Conservation (phyloP, 1,140 invertebrate species). For the Chrysomallon squamiferum region DNA sequence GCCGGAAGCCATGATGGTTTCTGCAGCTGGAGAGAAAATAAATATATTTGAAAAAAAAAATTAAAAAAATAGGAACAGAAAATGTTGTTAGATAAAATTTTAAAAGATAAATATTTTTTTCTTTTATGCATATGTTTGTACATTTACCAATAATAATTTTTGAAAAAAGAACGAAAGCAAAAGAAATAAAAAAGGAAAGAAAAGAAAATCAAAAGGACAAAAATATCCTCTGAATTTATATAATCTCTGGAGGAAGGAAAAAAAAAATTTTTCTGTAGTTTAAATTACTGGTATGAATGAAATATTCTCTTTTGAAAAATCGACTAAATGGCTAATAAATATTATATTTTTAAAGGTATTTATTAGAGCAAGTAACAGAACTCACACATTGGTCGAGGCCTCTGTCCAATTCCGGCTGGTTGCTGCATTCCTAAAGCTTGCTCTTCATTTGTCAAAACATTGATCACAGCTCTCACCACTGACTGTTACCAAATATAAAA, state of each 20-base stretch:
- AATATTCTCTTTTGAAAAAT: neutral
- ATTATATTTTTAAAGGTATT: neutral
- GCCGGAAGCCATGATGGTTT: slow-evolving; percentile 44
- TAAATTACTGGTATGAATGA: no score
- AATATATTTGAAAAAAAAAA: neutral
- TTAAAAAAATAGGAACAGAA: neutral
- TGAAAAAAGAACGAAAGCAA: no score
- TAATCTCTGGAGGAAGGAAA: no score
- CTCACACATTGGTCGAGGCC: slow-evolving; percentile 72
- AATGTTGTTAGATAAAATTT: no score
- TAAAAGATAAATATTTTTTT: no score
- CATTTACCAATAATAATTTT: no score
- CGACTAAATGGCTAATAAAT: neutral
- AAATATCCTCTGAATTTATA: no score
- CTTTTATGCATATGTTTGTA: no score
- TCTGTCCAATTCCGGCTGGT: slow-evolving; percentile 78
- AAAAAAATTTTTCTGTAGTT: no score
- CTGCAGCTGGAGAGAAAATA: slow-evolving; percentile 30
- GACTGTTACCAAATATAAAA: slow-evolving; percentile 60
- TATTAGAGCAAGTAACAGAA: no score
- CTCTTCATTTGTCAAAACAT: slow-evolving; percentile 77
- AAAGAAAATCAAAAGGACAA: no score
- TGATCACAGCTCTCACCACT: slow-evolving; percentile 73
- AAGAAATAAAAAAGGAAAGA: no score
- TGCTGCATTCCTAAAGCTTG: slow-evolving; percentile 74